Evolutionary conservation across 92 coral and sea anemone genomes (phyloP), one percentile per base, ranked within the genome.

Genomic region (Isaurus tuberculatus): DNA sequence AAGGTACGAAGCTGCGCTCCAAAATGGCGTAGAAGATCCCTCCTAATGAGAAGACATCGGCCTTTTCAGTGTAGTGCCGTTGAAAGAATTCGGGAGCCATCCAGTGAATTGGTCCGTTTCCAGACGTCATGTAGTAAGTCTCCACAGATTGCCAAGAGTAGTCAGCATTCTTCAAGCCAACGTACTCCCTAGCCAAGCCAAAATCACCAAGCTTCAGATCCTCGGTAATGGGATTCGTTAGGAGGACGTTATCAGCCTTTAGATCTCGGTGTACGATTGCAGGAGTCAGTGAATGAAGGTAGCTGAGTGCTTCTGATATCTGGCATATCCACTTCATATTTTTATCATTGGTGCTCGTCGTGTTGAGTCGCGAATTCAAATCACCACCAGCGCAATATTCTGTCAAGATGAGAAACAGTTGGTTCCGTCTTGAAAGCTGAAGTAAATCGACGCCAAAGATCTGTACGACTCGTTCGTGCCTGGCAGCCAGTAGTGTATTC

Each of bases 181-280:
- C 77, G 46, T 81, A 92, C 53, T 86, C 89, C 42, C 96, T 86
- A 51, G 98, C 91, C 80, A 95, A 79, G 25, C 98, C 98, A 82
- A 95, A 92, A 83, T 95, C 98, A 43, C 97, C 95, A 29, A 95
- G 68, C 73, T 95, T 95, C 15, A 89, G 78, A 51, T 95, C 87
- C 28, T 95, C 92, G 14, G 42, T 85, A 2, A 8, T 6, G 19
- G 78, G 34, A 73, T 44, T 69, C 20, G 90, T 73, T 73, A 95
- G 85, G 34, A 95, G 74, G 33, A 95, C 89, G 44, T 95, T 73
- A 30, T 73, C 64, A 5, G 79, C 64, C 48, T 73, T 73, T 36
- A 73, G 63, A 48, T 73, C 79, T 13, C 79, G 64, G 63, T 73
- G 79, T 29, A 73, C 42, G 79, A 73, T 73, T 19, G 79, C 26